Conservation (phyloP, 1,140 invertebrate genomes). For the Melipona quadrifasciata region DNA sequence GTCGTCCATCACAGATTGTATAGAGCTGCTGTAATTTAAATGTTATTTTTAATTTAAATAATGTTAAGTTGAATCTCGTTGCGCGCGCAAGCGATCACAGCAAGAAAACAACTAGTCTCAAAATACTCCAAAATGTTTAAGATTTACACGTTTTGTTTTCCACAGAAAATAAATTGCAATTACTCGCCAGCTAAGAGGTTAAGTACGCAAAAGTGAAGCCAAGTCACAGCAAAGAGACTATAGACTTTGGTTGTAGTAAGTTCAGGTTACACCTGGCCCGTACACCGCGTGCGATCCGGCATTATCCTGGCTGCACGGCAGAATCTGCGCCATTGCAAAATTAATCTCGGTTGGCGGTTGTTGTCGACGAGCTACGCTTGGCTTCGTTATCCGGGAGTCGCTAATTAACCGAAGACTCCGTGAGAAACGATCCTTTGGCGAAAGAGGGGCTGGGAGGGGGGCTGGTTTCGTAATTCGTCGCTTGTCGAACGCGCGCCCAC, state of each 20-base stretch:
- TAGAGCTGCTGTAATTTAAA: too few relatives aligned
- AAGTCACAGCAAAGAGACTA: not conserved
- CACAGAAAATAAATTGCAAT: too few relatives aligned
- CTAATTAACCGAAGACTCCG: constrained; percentile 28
- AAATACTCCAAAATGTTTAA: too few relatives aligned
- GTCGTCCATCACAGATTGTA: too few relatives aligned
- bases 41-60: too few relatives aligned
- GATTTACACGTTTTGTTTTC: too few relatives aligned
- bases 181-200: too few relatives aligned
- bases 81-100: too few relatives aligned
- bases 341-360: constrained; percentile 23
- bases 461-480: constrained; percentile 19
- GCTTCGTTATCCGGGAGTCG: constrained; percentile 40
- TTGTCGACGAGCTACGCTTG: constrained; percentile 28
- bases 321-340: constrained; percentile 37
- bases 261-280: constrained; percentile 16
- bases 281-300: not conserved
- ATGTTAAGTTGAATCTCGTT: too few relatives aligned
- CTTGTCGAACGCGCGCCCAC: constrained; percentile 2
- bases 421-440: constrained; percentile 22
- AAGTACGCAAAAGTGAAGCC: not conserved
- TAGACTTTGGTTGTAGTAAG: constrained; percentile 7
- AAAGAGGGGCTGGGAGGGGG: not conserved
- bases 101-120: too few relatives aligned
- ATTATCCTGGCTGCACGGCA: not conserved